Conservation (phyloP, 2,113 vertebrate species). For the Lampris incognitus region DNA sequence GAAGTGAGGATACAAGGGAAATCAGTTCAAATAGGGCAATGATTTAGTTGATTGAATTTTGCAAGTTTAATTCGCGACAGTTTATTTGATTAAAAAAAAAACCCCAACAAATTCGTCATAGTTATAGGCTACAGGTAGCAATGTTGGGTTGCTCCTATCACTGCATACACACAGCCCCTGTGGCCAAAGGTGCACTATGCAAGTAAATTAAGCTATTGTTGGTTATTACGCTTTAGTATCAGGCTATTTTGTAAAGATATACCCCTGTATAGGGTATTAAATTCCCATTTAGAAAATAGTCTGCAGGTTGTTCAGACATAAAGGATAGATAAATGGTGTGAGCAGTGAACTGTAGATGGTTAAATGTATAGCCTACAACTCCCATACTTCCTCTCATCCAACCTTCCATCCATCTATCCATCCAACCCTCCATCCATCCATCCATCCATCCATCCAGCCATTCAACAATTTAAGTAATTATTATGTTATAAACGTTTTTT, state of each 20-base stretch:
- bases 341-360: neutral
- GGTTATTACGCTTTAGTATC: no score
- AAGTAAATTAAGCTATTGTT: no score
- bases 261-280: no score
- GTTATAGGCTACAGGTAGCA: no score
- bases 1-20: neutral
- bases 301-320: neutral
- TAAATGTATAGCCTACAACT: neutral
- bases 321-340: neutral
- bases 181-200: no score
- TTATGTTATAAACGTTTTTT: neutral
- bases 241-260: no score
- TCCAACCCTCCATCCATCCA: no score
- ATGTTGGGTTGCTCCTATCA: neutral
- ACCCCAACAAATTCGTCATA: no score
- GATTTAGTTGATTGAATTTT: neutral
- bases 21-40: neutral
- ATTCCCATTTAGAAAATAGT: neutral
- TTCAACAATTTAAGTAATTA: conserved; percentile 42
- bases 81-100: no score
- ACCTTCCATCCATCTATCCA: conserved; percentile 19
- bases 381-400: conserved; percentile 19
- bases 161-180: no score
- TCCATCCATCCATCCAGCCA: neutral
- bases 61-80: neutral